phyloP scores from a whole-genome alignment of 2,888 invertebrate species.

The Brachyptera risi region DNA sequence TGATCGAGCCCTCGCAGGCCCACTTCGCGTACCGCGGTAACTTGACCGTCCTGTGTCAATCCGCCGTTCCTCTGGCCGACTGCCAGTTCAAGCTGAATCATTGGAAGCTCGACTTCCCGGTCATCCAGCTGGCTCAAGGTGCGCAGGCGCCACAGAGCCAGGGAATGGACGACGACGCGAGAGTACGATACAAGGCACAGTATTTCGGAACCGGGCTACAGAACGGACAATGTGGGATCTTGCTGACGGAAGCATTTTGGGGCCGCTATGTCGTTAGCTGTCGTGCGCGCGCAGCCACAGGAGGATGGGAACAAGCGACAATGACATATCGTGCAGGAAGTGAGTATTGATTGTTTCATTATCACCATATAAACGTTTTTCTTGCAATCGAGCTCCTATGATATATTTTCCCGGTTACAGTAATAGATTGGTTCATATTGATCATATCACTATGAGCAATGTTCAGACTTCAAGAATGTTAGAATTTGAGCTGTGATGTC shows the following conservation, averaged over 20 bases:
- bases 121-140: no score
- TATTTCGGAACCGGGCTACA: neutral
- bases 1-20: neutral
- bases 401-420: no score
- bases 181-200: neutral
- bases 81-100: no score
- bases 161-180: neutral
- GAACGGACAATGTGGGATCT: neutral
- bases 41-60: neutral
- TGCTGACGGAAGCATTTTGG: neutral
- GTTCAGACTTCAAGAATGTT: no score
- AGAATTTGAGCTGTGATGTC: no score
- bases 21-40: conserved; percentile 1
- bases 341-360: no score
- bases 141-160: neutral
- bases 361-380: no score
- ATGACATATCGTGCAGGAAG: conserved; percentile 5
- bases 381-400: no score
- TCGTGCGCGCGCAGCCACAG: neutral
- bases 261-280: conserved; percentile 1
- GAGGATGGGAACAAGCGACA: conserved; percentile 2
- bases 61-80: neutral
- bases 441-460: no score
- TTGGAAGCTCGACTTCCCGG: no score
- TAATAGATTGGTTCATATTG: no score